Evolutionary conservation across 2,113 vertebrate genomes (phyloP).

Genomic region (Rhizomys pruinosus): DNA sequence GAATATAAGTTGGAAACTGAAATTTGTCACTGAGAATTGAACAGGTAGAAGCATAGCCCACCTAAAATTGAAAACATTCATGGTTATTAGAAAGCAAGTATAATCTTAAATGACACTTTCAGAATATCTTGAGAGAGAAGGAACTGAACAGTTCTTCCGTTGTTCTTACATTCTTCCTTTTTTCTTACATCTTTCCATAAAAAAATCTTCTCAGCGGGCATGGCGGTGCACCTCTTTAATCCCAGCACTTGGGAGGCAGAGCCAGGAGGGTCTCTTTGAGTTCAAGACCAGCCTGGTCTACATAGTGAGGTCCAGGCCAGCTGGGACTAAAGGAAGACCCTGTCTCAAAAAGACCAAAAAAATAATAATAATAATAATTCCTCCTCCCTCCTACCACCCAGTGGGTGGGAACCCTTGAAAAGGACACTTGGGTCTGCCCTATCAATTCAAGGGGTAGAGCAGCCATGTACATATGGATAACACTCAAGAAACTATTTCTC

Average conservation of each 20-base stretch:
- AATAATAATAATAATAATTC: too few relatives aligned
- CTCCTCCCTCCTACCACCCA: too few relatives aligned
- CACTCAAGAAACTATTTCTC: background rate
- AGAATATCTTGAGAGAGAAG: background rate
- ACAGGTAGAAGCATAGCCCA: conserved; percentile 90
- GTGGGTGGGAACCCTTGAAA: background rate
- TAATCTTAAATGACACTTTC: background rate
- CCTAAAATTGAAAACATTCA: conserved; percentile 80
- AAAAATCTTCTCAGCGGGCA: too few relatives aligned
- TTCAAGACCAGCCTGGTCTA: too few relatives aligned
- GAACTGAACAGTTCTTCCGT: background rate
- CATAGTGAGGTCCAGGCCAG: too few relatives aligned
- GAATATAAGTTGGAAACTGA: conserved; percentile 91
- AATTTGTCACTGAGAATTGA: conserved; percentile 90
- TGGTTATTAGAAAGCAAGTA: background rate
- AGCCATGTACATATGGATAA: background rate
- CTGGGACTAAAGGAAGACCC: too few relatives aligned
- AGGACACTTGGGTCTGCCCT: background rate
- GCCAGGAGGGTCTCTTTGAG: too few relatives aligned
- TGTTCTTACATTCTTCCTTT: background rate
- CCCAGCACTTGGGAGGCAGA: too few relatives aligned
- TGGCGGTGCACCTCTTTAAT: too few relatives aligned
- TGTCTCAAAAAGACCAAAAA: too few relatives aligned
- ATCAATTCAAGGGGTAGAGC: background rate
- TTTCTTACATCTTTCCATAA: background rate